Evolutionary conservation across 2,797 vertebrate species (phyloP).

Genomic region (Danio choprae): DNA sequence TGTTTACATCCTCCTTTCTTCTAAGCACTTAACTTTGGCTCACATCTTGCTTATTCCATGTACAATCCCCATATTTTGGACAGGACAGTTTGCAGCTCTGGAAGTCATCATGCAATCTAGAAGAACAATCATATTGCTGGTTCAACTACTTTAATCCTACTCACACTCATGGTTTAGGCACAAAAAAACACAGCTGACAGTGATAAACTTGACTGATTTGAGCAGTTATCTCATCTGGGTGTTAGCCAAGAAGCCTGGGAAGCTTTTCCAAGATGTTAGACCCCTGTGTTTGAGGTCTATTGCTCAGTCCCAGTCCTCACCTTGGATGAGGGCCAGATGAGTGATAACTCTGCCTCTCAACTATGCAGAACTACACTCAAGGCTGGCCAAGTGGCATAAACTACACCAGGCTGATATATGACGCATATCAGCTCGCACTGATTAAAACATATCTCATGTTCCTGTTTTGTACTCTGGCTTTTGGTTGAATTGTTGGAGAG

Average conservation of each 20-base stretch:
- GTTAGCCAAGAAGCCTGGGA: constrained; percentile 34
- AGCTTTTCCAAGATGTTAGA: constrained; percentile 39
- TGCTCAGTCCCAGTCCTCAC: constrained; percentile 32
- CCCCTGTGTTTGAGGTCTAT: constrained; percentile 22
- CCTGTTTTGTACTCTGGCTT: constrained; percentile 26
- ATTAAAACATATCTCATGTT: constrained; percentile 57
- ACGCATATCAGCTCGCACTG: constrained; percentile 45
- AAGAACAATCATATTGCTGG: constrained; percentile 26
- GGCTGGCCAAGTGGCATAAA: constrained; percentile 54
- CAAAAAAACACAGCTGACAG: constrained; percentile 34
- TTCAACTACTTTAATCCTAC: constrained; percentile 28
- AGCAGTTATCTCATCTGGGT: constrained; percentile 33
- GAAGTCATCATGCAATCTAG: constrained; percentile 48
- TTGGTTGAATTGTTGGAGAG: constrained; percentile 15
- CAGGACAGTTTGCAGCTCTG: constrained; percentile 48
- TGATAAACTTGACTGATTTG: constrained; percentile 40
- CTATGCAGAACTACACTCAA: constrained; percentile 28
- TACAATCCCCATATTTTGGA: constrained; percentile 29
- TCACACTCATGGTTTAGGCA: neutral
- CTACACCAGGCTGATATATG: constrained; percentile 50
- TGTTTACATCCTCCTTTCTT: constrained; percentile 48
- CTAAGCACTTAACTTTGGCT: constrained; percentile 38
- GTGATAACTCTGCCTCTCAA: constrained; percentile 47
- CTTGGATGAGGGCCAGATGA: constrained; percentile 44
- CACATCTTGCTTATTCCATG: constrained; percentile 50